Evolutionary conservation across 2,797 vertebrate species (phyloP).

Genomic region (Psittacula echo): DNA sequence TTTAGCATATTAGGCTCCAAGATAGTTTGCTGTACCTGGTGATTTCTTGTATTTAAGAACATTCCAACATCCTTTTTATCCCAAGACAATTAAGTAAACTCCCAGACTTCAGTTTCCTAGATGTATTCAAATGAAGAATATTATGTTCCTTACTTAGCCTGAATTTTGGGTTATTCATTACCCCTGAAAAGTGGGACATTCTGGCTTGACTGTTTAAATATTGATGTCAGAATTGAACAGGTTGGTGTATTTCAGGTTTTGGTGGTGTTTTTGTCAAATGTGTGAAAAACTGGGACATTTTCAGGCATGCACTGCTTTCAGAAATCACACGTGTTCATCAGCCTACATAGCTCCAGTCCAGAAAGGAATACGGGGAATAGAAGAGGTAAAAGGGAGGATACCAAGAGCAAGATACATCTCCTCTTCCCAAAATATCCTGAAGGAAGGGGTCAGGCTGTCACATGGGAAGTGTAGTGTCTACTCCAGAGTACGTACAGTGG

Average conservation of each 20-base stretch:
- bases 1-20: not conserved
- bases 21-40: not conserved
- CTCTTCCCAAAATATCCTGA: not conserved
- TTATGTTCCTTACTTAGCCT: not conserved
- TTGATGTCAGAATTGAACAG: slow-evolving; percentile 54
- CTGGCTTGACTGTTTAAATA: slow-evolving; percentile 50
- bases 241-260: slow-evolving; percentile 56
- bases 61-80: not conserved
- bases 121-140: not conserved
- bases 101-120: not conserved
- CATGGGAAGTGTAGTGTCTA: not conserved
- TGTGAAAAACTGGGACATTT: slow-evolving; percentile 61
- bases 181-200: slow-evolving; percentile 41
- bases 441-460: not conserved
- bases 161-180: slow-evolving; percentile 16
- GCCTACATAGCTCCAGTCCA: not conserved
- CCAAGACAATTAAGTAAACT: not conserved
- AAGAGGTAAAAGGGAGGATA: slow-evolving; percentile 10
- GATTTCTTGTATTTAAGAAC: not conserved
- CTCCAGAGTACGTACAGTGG: not conserved
- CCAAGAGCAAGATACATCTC: not conserved
- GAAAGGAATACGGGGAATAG: slow-evolving; percentile 1
- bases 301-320: slow-evolving; percentile 24
- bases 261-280: slow-evolving; percentile 45
- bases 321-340: slow-evolving; percentile 38